These are phyloP conservation scores for Mastomys natalensis DNA, from an alignment of 2,113 vertebrate species.

Conservation along the genomic window DNA sequence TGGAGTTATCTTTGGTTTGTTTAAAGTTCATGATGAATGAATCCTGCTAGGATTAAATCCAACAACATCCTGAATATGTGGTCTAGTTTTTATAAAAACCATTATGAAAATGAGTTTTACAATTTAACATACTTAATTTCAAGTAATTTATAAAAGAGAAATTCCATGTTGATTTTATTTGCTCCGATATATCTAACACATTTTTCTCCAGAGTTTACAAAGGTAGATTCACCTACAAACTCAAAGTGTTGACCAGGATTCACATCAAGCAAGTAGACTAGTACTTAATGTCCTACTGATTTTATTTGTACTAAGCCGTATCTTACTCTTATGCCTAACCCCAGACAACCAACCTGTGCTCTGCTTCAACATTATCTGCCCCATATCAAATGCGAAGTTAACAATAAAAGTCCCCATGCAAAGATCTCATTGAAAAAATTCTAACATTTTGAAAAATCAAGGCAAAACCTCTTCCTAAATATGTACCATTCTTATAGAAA, in stretches of 20 bases:
- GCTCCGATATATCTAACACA: background rate
- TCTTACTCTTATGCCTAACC: background rate
- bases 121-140: background rate
- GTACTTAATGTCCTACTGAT: background rate
- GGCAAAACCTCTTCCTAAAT: too few relatives aligned
- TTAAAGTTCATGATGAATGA: background rate
- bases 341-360: background rate
- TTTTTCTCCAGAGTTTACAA: background rate
- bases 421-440: background rate
- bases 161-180: background rate
- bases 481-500: too few relatives aligned
- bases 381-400: background rate
- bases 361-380: background rate
- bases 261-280: background rate
- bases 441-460: too few relatives aligned
- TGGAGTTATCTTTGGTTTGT: conserved; percentile 6
- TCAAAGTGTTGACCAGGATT: background rate
- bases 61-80: background rate
- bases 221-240: background rate
- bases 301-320: background rate
- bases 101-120: background rate
- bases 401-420: background rate
- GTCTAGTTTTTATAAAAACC: conserved; percentile 7
- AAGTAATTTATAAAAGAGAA: background rate
- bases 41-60: conserved; percentile 3